These are phyloP conservation scores for Beris morrisii DNA, from an alignment of 2,888 invertebrate species.

Conservation along the genomic window DNA sequence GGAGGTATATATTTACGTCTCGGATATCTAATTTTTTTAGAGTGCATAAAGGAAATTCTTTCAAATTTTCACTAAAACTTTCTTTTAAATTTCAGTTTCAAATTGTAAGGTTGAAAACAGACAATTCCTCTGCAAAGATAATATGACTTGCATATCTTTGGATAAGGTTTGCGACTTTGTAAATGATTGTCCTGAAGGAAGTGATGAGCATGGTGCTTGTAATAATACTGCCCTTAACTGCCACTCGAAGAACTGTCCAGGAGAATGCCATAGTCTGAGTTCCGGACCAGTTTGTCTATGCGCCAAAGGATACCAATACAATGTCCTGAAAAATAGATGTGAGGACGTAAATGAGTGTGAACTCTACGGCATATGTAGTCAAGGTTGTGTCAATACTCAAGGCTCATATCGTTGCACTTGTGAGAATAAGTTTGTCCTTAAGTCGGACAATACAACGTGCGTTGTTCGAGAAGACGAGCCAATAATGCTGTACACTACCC, in stretches of 20 bases:
- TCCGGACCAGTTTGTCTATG: conserved; percentile 64
- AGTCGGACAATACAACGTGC: conserved; percentile 61
- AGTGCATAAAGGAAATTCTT: too few species aligned
- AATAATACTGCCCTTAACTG: conserved; percentile 45
- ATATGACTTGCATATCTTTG: conserved; percentile 60
- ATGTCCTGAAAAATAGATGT: conserved; percentile 45
- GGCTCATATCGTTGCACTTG: conserved; percentile 68
- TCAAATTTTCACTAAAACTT: too few species aligned
- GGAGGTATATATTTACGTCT: too few species aligned
- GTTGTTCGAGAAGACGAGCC: conserved; percentile 64
- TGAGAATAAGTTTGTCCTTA: conserved; percentile 60
- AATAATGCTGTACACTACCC: conserved; percentile 68
- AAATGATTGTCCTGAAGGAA: conserved; percentile 63
- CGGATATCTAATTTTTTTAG: too few species aligned
- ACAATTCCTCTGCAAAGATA: conserved; percentile 60
- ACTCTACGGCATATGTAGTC: conserved; percentile 67
- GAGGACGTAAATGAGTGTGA: conserved; percentile 68
- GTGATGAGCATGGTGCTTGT: conserved; percentile 62
- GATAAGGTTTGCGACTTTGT: conserved; percentile 60
- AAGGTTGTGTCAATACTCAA: conserved; percentile 63
- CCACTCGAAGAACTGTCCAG: conserved; percentile 44
- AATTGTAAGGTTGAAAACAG: conserved; percentile 58
- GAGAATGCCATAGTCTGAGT: conserved; percentile 48
- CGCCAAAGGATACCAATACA: conserved; percentile 51
- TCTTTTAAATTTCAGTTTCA: conserved; percentile 39